Evolutionary conservation across 2,113 vertebrate species (phyloP).

Genomic region (Varanus salvator): DNA sequence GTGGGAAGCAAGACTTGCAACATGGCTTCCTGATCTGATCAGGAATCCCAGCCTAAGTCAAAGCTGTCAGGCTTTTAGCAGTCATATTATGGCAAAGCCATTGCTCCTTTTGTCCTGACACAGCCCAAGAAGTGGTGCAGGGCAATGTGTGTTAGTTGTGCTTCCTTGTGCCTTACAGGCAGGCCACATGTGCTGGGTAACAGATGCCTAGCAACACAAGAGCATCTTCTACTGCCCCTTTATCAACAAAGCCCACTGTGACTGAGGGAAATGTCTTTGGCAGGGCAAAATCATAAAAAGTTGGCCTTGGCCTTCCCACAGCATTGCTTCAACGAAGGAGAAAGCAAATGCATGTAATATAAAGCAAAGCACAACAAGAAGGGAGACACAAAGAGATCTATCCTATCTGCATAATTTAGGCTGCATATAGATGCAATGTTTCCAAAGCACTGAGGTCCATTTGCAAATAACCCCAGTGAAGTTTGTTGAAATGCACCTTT

Average conservation of each 20-base stretch:
- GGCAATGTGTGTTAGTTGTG: not conserved
- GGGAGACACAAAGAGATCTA: not conserved
- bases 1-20: no score
- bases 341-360: not conserved
- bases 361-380: not conserved
- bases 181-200: constrained; percentile 38
- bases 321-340: not conserved
- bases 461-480: not conserved
- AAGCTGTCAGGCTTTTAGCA: no score
- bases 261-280: constrained; percentile 29
- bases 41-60: no score
- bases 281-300: constrained; percentile 27
- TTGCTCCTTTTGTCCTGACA: no score
- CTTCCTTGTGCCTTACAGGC: constrained; percentile 17
- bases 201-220: constrained; percentile 28
- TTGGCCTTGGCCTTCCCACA: not conserved
- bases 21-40: no score
- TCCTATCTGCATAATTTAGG: not conserved
- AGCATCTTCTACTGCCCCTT: constrained; percentile 43
- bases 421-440: not conserved
- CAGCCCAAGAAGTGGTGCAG: not conserved
- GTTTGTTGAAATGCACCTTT: not conserved
- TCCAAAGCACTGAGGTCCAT: not conserved
- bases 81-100: no score
- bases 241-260: constrained; percentile 34